Percentiles rank a stretch among this genome's conserved stretches.
Evolutionary conservation across 2,888 invertebrate genomes (phyloP).

Genomic region (Herminia tarsipennalis): DNA sequence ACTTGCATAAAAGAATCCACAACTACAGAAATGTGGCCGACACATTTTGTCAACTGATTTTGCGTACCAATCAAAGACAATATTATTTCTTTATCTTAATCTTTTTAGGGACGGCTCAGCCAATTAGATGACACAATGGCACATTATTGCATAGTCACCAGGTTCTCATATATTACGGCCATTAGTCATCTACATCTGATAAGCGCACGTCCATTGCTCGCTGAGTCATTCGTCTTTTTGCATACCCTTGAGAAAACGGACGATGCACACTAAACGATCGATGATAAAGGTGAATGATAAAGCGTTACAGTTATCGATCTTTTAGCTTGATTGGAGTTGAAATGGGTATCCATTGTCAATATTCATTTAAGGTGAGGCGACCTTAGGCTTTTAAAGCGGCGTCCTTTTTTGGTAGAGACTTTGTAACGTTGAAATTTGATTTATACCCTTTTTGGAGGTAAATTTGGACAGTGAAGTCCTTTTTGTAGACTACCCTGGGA

Average conservation of each 20-base stretch:
- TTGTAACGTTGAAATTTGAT: no score
- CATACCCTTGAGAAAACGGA: conserved; percentile 50
- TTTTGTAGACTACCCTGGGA: no score
- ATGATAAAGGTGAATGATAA: conserved; percentile 51
- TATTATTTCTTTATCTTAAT: conserved; percentile 60
- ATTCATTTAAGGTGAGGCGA: conserved; percentile 14
- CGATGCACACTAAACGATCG: conserved; percentile 42
- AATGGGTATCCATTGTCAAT: conserved; percentile 36
- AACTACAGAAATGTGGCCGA: conserved; percentile 25
- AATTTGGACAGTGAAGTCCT: no score
- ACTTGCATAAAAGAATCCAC: conserved; percentile 22
- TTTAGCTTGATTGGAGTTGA: conserved; percentile 33
- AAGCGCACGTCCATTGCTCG: conserved; percentile 49
- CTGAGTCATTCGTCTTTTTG: conserved; percentile 68
- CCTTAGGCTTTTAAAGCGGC: no score
- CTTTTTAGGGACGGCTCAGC: conserved; percentile 52
- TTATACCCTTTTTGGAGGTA: no score
- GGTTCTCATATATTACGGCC: conserved; percentile 49
- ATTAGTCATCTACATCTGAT: conserved; percentile 69
- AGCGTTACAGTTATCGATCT: conserved; percentile 52
- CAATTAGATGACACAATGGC: conserved; percentile 62
- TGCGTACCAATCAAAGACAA: conserved; percentile 39
- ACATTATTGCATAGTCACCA: conserved; percentile 59
- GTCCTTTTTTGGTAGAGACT: no score
- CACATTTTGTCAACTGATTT: conserved; percentile 32